These are phyloP conservation scores for Eupithecia subumbrata DNA, from an alignment of 2,888 invertebrate genomes.

Conservation along the genomic window DNA sequence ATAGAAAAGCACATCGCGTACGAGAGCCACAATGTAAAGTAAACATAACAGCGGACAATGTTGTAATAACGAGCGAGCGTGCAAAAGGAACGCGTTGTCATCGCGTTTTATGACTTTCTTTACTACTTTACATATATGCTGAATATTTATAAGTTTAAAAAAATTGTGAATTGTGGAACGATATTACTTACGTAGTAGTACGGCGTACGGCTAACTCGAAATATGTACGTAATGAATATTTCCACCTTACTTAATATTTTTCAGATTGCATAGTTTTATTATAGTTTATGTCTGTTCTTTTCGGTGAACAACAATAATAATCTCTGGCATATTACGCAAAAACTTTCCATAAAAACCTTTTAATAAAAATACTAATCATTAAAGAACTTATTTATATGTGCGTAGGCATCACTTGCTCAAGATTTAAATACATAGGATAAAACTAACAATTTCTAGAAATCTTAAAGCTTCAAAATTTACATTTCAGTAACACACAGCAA, in stretches of 20 bases:
- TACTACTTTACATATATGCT: conserved; percentile 7
- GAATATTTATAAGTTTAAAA: conserved; percentile 5
- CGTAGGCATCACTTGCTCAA: neutral
- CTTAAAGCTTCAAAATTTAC: neutral
- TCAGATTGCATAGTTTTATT: neutral
- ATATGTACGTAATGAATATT: neutral
- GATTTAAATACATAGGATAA: neutral
- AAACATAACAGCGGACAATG: conserved; percentile 58
- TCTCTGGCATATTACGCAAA: neutral
- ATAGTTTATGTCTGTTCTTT: neutral
- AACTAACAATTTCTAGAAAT: neutral
- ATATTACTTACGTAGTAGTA: neutral
- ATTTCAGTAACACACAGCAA: neutral
- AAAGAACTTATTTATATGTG: neutral
- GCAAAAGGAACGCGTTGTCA: conserved; percentile 54
- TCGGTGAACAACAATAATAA: neutral
- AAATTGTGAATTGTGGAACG: neutral
- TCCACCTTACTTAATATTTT: neutral
- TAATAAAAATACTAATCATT: neutral
- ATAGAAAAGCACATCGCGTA: conserved; percentile 52
- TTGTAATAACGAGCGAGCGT: conserved; percentile 49
- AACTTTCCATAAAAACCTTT: neutral
- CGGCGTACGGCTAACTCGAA: neutral
- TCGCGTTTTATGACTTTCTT: conserved; percentile 45
- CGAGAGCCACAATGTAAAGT: conserved; percentile 54